These are phyloP conservation scores for Drymodes brunneopygia DNA, from an alignment of 2,113 vertebrate species.

Conservation along the genomic window DNA sequence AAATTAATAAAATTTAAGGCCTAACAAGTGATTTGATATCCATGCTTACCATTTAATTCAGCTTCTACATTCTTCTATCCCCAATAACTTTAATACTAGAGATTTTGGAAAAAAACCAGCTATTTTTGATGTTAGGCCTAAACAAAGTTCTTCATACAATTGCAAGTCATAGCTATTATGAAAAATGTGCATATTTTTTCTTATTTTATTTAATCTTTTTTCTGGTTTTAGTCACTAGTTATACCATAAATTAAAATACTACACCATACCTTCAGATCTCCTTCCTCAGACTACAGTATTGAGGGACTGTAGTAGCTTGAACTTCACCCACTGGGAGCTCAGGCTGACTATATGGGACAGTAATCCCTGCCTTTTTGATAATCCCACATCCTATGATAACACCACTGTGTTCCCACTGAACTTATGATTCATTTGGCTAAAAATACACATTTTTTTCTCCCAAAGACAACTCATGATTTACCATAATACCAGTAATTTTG, in stretches of 20 bases:
- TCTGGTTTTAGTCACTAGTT: neutral
- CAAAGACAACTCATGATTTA: neutral
- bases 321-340: neutral
- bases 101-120: neutral
- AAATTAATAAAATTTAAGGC: neutral
- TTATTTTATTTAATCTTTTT: neutral
- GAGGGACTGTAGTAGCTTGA: neutral
- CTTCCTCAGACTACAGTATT: neutral
- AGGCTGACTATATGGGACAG: neutral
- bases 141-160: neutral
- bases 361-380: neutral
- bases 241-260: neutral
- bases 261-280: too few relatives aligned
- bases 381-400: too few relatives aligned
- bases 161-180: neutral
- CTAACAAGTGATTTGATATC: neutral
- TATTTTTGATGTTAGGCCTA: neutral
- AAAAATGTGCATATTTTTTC: neutral
- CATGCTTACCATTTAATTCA: neutral
- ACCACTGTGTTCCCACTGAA: neutral
- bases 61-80: neutral
- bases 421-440: neutral
- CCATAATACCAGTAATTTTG: neutral
- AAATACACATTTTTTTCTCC: neutral
- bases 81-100: neutral